Base-by-base conservation (phyloP, 2,797 vertebrate genomes). In the Hemibagrus guttatus region DNA sequence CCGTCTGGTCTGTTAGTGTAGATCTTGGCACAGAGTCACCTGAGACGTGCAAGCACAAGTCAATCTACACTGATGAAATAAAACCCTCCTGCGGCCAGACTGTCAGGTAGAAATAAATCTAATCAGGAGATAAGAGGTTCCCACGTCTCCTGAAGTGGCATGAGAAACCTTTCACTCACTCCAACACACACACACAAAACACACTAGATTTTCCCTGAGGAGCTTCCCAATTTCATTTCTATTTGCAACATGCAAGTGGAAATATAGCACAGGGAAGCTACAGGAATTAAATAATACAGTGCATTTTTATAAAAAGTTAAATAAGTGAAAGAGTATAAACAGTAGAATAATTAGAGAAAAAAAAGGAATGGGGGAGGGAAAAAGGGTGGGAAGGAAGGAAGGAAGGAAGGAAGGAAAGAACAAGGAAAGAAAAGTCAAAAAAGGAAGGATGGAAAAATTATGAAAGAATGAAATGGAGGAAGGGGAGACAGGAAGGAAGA, bases 111-210 rank as follows among this genome's bases (percentile, higher is more conserved):
- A 88, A 59, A 68, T 84, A 85, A 90, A 88, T 80, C 87, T 89
- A 89, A 74, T 72, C 64, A n/a, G 63, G n/a, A 69, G 88, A 89
- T 88, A 86, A 84, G 79, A 83, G 66, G 35, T 89, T 90, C 90
- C 84, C 88, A 87, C 86, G 74, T 84, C 81, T 75, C 11, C 54
- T 46, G 42, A 61, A 87, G 69, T 49, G 76, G 56, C 52, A 58
- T 63, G 80, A 58, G 64, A 85, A 80, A 81, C 16, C 80, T 81
- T 78, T 42, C 19, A 66, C 54, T 82, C 23, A 56, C 52, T 14
- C 49, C 28, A 78, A 28, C 54, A 71, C 64, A 58, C 76, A 80
- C 68, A 84, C 46, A 56, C 54, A 54, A n/a, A 76, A 54, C 46
- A 76, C 74, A 56, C 16, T 19, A 49, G 5, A 12, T 12, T 56